phyloP scores from a whole-genome alignment of 2,113 vertebrate species.

The Seriola rivoliana region DNA sequence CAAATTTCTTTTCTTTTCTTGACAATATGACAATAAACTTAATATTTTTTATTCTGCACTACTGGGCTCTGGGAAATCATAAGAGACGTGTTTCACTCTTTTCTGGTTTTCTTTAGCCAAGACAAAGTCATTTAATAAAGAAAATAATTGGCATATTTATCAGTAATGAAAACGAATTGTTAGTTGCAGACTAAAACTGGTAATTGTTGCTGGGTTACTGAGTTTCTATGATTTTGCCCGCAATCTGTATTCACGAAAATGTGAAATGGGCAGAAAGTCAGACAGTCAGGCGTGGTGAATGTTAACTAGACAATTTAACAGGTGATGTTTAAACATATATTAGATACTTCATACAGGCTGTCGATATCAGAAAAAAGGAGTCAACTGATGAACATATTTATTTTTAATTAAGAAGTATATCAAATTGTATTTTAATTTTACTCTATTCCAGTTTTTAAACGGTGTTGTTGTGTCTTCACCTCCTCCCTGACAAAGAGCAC shows the following conservation, averaged over 20 bases:
- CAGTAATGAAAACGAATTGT: background rate
- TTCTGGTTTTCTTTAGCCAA: no score
- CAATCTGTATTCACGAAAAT: background rate
- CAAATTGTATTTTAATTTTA: background rate
- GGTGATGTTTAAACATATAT: background rate
- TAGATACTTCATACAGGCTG: no score
- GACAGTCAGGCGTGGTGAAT: background rate
- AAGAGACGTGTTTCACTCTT: no score
- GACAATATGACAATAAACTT: background rate
- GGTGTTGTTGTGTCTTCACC: background rate
- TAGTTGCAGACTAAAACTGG: background rate
- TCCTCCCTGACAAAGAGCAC: constrained; percentile 31
- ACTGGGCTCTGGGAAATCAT: no score
- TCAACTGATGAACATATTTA: background rate
- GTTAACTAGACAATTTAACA: background rate
- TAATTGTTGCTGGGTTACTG: no score
- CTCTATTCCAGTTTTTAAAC: background rate
- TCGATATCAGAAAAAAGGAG: background rate
- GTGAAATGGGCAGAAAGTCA: background rate
- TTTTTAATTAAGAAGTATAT: no score
- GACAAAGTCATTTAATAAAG: background rate
- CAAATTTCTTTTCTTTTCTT: background rate
- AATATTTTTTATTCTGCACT: no score
- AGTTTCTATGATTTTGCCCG: constrained; percentile 8
- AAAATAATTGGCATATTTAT: background rate